Base-by-base conservation (phyloP, 1,140 invertebrate species). In the Latrodectus geometricus region DNA sequence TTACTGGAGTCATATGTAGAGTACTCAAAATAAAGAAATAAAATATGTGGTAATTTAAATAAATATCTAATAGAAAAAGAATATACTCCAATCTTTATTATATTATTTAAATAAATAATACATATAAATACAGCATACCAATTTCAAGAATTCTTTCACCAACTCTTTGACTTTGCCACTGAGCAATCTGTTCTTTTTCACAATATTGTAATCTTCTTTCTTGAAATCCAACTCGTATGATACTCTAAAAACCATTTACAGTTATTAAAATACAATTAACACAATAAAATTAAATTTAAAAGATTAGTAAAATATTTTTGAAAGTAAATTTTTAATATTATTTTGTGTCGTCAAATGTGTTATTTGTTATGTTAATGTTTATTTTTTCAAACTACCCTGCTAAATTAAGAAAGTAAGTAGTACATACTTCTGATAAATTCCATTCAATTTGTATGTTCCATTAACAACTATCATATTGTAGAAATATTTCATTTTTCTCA, bases 201-300 rank as follows among this genome's bases (percentile, higher is more conserved):
- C 96, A 97, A 90, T 97, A 99, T 90, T 99, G 97, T 61, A 99
- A 92, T n/a, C 97, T 93, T 76, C 97, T 93, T 91, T 99, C 97
- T 92, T 99, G 97, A 92, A 99, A 99, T 89, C 96, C 97, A 50
- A 99, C 95, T 88, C 96, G 94, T 82, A 98, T 95, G 7, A 97
- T 93, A 88, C 95, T 96, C 95, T 97, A 92, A 78, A 93, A 94
- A 90, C 91, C 88, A 35, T n/a, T n/a, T n/a, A n/a, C 5, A 35
- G 35, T 35, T 35, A 89, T 48, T 9, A 88, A 70, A 50, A n/a
- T 78, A 68, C 35, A 35, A 35, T 35, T 3, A 3, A 35, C 35
- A 35, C 5, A 35, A 35, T 35, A 35, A 35, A 35, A 35, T 35
- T 35, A 35, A 35, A 35, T 35, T 35, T n/a, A n/a, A n/a, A 35